Conservation (phyloP, 2,113 vertebrate genomes). For the Glareola pratincola region DNA sequence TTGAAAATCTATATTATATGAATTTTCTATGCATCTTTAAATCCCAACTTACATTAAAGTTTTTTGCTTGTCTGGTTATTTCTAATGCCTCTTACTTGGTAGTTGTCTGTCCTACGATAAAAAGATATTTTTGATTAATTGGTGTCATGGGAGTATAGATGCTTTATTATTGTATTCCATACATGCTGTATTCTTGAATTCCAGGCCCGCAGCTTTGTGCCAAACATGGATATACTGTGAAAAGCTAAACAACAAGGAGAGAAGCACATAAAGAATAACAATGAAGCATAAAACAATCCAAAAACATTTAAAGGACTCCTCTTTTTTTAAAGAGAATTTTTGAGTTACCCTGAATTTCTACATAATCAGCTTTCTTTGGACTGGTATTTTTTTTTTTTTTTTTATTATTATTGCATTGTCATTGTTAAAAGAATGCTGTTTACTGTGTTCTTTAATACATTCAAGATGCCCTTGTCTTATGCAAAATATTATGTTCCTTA, state of each 20-base stretch:
- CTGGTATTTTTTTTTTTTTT: background rate
- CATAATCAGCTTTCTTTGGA: background rate
- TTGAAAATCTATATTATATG: background rate
- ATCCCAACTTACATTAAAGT: background rate
- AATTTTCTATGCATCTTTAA: background rate
- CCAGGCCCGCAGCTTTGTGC: background rate
- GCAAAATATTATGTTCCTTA: slow-evolving; percentile 2
- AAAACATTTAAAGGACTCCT: background rate
- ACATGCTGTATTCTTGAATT: background rate
- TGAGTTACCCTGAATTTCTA: background rate
- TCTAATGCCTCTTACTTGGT: background rate
- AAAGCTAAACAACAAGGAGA: slow-evolving; percentile 42
- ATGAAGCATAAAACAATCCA: slow-evolving; percentile 29
- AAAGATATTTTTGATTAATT: background rate
- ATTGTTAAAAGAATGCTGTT: slow-evolving; percentile 9
- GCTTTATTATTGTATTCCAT: background rate
- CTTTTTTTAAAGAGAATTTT: background rate
- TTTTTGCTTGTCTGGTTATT: background rate
- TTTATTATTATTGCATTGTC: background rate
- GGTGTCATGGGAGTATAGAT: background rate
- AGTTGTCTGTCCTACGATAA: background rate
- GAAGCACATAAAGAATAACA: slow-evolving; percentile 18
- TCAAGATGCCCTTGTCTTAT: slow-evolving; percentile 27
- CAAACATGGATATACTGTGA: slow-evolving; percentile 1
- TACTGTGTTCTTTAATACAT: background rate